Percentiles rank a stretch among this genome's conserved stretches.
Conservation (phyloP, 2,113 vertebrate genomes). For the Chrysochloris asiatica region DNA sequence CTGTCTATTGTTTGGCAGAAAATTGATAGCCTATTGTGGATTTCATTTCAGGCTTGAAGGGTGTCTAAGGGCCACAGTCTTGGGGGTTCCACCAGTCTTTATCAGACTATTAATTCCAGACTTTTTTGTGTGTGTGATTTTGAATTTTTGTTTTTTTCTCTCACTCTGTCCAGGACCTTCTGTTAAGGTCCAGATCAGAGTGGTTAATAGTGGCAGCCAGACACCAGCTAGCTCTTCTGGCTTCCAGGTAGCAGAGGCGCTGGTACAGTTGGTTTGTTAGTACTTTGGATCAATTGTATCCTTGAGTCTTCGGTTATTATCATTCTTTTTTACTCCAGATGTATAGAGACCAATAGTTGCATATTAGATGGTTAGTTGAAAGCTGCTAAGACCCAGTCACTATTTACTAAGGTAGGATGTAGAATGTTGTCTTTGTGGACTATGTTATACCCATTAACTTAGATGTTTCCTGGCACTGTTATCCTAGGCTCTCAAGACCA, state of each 20-base stretch:
- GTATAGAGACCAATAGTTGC: background rate
- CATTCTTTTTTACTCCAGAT: too few relatives aligned
- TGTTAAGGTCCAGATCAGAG: background rate
- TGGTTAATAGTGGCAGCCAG: too few relatives aligned
- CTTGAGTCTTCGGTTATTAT: background rate
- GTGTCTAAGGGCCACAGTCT: background rate
- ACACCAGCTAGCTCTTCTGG: background rate
- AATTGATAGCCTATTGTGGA: background rate
- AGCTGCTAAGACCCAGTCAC: background rate
- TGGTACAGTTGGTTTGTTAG: background rate
- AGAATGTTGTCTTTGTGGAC: background rate
- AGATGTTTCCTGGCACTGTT: background rate
- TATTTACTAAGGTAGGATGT: background rate
- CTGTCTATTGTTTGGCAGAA: background rate
- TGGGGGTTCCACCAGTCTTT: background rate
- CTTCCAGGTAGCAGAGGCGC: background rate
- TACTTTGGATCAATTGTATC: background rate
- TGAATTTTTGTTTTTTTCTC: background rate
- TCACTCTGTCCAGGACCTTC: background rate
- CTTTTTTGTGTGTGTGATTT: background rate
- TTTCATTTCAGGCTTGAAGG: background rate
- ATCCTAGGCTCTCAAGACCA: background rate
- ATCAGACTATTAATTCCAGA: background rate
- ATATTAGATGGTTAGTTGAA: background rate
- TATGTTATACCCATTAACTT: background rate